Base-by-base conservation (phyloP, 2,797 vertebrate genomes). In the Phoebastria nigripes region DNA sequence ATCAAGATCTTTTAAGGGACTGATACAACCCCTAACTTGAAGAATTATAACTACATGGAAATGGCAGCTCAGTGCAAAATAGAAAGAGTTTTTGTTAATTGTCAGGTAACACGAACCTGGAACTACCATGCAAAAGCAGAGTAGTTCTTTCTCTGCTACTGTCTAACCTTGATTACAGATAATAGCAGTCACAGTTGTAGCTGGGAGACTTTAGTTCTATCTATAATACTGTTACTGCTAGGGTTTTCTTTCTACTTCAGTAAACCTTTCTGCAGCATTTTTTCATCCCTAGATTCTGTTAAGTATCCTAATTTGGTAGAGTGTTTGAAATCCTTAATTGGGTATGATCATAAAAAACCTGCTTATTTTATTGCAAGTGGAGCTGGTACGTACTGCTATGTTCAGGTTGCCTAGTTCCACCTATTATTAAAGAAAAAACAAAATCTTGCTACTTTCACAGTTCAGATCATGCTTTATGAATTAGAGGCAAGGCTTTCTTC, bases 361-460 rank as follows among this genome's bases (percentile, higher is more conserved):
- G 24, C 49, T 49, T 69, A 25, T 49, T 59, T 69, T 47, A 35
- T n/a, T 82, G 15, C 31, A 73, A 37, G 9, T 21, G 19, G 22
- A 69, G 28, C 16, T 65, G 9, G 9, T 74, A 54, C 0, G 0
- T 69, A 21, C 20, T 51, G 8, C 4, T n/a, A 12, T 46, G 15
- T 52, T 67, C 42, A 52, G 35, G 16, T 67, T 72, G 15, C 54
- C 13, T 52, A 47, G 5, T 73, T 86, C 25, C 17, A 78, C 19
- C 21, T 63, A 31, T n/a, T 67, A 56, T 22, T 81, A 51, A 35
- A 66, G 22, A 41, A 66, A 69, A 72, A 5, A 0, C 13, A 51
- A 18, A 35, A 35, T 39, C 20, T 59, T 56, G 3, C 3, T 29
- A 55, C 17, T 52, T 92, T 63, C 24, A 69, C 41, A 62, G 24